phyloP scores from a whole-genome alignment of 2,888 invertebrate genomes.

The Trypoxylon attenuatum region DNA sequence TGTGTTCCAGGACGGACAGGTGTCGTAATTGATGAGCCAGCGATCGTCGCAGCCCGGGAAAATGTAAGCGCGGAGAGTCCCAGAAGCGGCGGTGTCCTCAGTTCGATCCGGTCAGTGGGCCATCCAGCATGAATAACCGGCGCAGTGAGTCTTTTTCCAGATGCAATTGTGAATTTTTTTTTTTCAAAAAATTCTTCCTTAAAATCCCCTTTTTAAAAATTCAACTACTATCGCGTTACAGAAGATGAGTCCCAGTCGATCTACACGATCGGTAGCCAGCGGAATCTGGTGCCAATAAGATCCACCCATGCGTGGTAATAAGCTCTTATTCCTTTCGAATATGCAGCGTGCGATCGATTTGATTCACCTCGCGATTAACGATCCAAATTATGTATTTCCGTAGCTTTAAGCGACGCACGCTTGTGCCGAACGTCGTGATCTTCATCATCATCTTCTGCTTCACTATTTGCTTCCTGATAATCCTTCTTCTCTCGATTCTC shows the following conservation, averaged over 20 bases:
- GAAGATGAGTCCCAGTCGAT: slow-evolving; percentile 58
- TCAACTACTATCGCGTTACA: too few relatives aligned
- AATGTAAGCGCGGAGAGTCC: slow-evolving; percentile 65
- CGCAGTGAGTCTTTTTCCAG: slow-evolving; percentile 60
- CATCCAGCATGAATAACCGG: slow-evolving; percentile 71
- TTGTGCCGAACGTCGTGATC: slow-evolving; percentile 37
- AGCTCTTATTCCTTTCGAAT: too few relatives aligned
- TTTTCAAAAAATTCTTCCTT: not conserved
- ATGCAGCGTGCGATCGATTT: too few relatives aligned
- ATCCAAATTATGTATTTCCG: too few relatives aligned
- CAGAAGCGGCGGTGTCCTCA: slow-evolving; percentile 68
- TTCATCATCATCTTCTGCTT: slow-evolving; percentile 53
- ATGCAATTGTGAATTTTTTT: not conserved
- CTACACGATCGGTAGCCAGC: slow-evolving; percentile 64
- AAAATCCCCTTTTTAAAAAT: not conserved
- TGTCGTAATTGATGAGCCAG: too few relatives aligned
- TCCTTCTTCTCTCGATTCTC: slow-evolving; percentile 61
- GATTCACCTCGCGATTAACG: slow-evolving; percentile 6
- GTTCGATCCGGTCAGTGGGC: slow-evolving; percentile 72
- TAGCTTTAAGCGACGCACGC: slow-evolving; percentile 60
- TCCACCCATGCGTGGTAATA: slow-evolving; percentile 68
- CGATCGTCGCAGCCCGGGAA: slow-evolving; percentile 38
- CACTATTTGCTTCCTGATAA: slow-evolving; percentile 46
- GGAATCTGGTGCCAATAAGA: slow-evolving; percentile 65
- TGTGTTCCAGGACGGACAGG: too few relatives aligned